A percentile compares a stretch with the other conserved stretches of the same genome.
Conservation (phyloP, 2,113 vertebrate species). For the Bagarius yarrelli region DNA sequence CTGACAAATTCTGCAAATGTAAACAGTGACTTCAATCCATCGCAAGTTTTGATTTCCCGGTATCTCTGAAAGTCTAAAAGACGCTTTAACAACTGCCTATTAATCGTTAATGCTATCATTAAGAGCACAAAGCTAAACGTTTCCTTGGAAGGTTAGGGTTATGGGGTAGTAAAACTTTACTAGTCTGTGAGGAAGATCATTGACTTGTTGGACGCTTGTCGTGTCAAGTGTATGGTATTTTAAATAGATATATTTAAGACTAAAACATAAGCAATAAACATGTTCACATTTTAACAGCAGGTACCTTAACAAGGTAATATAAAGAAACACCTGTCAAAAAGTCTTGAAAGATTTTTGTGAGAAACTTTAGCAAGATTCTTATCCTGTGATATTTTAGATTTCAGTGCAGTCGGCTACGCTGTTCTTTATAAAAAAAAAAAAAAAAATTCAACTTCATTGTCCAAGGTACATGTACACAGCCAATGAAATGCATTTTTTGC, state of each 20-base stretch:
- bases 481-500: no score
- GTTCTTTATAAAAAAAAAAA: no score
- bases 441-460: no score
- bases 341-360: no score
- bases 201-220: slow-evolving; percentile 55
- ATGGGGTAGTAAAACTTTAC: slow-evolving; percentile 71
- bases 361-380: no score
- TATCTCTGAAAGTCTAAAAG: slow-evolving; percentile 38
- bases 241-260: slow-evolving; percentile 59
- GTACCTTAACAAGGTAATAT: neutral
- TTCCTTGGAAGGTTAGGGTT: slow-evolving; percentile 66
- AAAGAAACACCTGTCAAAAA: no score
- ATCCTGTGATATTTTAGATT: no score
- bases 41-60: slow-evolving; percentile 37
- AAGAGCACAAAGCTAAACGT: slow-evolving; percentile 53
- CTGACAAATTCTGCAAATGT: no score
- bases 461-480: no score
- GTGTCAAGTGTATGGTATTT: slow-evolving; percentile 58
- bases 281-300: slow-evolving; percentile 51
- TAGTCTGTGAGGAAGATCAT: slow-evolving; percentile 64
- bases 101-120: slow-evolving; percentile 52
- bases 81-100: slow-evolving; percentile 12
- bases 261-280: slow-evolving; percentile 13
- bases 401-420: no score
- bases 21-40: neutral